Base-by-base conservation (phyloP, 2,113 vertebrate genomes). In the Corythoichthys haematopterus region DNA sequence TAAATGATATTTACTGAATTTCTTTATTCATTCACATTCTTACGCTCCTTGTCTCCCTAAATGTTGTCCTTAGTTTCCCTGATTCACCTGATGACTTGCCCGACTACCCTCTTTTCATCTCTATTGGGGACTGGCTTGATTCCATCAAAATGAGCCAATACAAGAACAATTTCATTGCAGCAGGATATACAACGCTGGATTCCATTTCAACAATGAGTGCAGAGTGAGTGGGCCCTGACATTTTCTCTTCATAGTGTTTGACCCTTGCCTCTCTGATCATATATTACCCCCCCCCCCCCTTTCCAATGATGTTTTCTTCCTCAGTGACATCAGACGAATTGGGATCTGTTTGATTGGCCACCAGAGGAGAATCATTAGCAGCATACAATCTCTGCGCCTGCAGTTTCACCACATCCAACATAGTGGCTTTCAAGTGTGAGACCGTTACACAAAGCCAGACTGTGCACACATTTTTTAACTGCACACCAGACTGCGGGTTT, bases 141-240 rank as follows among this genome's bases (percentile, higher is more conserved):
- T 98, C 96, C 72, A 98, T 99, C 89, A 98, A 98, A 90, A 99
- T 99, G 97, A 95, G 94, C 86, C 97, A 98, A 81, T 99, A 99
- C 85, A 98, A 97, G 86, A 97, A 90, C 88, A 97, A 96, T 88
- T 99, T 99, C 90, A 93, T 98, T 83, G 94, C 94, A 76, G 94
- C 95, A 67, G 97, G 97, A 77, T 97, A 95, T 92, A 98, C 97
- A 33, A 97, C 94, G 46, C 91, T 98, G 93, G 97, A 98, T 87
- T 91, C 94, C 78, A 94, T 99, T 92, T 95, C 96, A 78, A 94
- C 94, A 90, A 98, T 99, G 97, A 96, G 78, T 83, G 95, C 94
- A 81, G 96, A 99, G 97, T 99, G 91, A 97, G 97, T 95, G 56
- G 53, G 93, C 5, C 36, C n/a, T 9, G 61, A 55, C 7, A 28